Evolutionary conservation across 2,113 vertebrate genomes (phyloP), one percentile per base, ranked within the genome.

Genomic region (Pholis gunnellus): DNA sequence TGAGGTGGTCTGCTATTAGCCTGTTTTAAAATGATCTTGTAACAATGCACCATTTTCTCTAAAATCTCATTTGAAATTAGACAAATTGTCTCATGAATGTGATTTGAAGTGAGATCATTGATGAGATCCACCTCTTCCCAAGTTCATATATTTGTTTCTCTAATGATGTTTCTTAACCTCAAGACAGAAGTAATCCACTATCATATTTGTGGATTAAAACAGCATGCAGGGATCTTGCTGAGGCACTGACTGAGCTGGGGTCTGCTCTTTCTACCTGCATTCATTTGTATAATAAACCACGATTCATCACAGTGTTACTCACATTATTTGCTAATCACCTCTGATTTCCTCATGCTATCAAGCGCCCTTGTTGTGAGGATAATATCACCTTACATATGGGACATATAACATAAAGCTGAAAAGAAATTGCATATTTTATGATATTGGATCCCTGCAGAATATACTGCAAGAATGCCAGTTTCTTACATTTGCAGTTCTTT

Each of bases 311-410:
- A 40, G 82, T 71, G 25, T 63, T 54, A 59, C 4, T 46, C 38
- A 65, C 20, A 72, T 75, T 80, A 59, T 71, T 83, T 84, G 81
- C 69, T 82, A 78, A 46, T 75, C 61, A 76, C 18, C 1, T 71
- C 68, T 61, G 27, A 81, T 88, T 72, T 83, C 52, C 74, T 75
- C 73, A 81, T 78, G 88, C 72, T 15, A 40, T 40, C 1, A 34
- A 50, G 31, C 61, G 63, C 64, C 46, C 40, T 72, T 70, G 25
- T 67, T 48, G 14, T 63, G 25, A 44, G 57, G 17, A 31, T 68
- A 40, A 77, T 69, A 59, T 31, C 13, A 42, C 36, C 42, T 74
- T 77, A 46, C 31, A 22, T 29, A 68, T 22, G 40, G 9, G 67
- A 14, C 34, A 80, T 63, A 17, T 22, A 44, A 73, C 25, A 57